Conservation (phyloP, 2,113 vertebrate genomes). For the Microtus ochrogaster region DNA sequence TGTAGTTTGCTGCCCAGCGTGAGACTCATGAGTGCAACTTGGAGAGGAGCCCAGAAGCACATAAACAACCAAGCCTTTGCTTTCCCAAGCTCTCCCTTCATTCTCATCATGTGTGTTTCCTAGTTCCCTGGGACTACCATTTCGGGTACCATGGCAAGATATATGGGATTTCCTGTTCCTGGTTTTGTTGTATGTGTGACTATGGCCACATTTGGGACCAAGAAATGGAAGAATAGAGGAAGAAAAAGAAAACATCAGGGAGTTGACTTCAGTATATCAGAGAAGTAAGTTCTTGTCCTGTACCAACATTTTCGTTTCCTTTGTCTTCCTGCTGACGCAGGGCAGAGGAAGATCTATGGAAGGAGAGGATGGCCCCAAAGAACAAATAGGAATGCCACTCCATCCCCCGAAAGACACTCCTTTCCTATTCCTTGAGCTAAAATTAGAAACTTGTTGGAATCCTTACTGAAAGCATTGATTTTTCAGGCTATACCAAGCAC, state of each 20-base stretch:
- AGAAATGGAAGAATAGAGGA: not conserved
- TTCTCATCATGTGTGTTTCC: not conserved
- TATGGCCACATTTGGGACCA: not conserved
- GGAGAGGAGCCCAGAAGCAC: not conserved
- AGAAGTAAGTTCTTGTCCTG: not conserved
- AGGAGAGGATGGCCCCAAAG: not conserved
- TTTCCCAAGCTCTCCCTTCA: not conserved
- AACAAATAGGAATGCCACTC: not conserved
- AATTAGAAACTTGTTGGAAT: not conserved
- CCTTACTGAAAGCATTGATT: not conserved
- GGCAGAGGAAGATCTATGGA: not conserved
- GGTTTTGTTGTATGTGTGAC: not conserved
- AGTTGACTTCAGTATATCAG: not conserved
- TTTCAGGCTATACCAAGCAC: not conserved
- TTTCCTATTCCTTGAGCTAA: not conserved
- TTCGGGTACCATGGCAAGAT: not conserved
- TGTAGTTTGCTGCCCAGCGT: not conserved
- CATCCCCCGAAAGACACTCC: not conserved
- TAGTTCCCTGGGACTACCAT: not conserved
- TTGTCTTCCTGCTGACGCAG: not conserved
- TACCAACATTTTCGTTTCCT: not conserved
- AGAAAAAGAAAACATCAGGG: not conserved
- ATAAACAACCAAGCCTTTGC: not conserved
- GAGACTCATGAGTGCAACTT: not conserved
- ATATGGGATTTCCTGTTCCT: not conserved